A percentile compares a stretch with the other conserved stretches of the same genome.
Conservation (phyloP, 2,888 invertebrate species). For the Phragmatobia fuliginosa region DNA sequence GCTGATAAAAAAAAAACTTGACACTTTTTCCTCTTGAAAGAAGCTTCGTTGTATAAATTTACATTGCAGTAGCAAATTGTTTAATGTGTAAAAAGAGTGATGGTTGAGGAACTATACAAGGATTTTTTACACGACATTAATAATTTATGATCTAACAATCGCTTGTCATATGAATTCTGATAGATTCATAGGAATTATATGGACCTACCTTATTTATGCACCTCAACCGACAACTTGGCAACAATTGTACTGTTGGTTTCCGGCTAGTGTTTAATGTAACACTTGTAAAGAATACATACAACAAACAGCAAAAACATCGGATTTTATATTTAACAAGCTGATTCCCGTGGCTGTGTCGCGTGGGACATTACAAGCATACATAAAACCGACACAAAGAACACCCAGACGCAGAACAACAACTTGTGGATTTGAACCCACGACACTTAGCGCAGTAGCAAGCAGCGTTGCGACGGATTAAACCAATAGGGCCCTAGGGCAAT, state of each 20-base stretch:
- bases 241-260: neutral
- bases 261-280: neutral
- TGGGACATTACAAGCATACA: too few relatives aligned
- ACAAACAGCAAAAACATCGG: neutral
- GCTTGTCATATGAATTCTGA: neutral
- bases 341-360: too few relatives aligned
- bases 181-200: neutral
- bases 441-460: too few relatives aligned
- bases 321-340: too few relatives aligned
- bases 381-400: too few relatives aligned
- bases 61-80: neutral
- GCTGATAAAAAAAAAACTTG: conserved; percentile 5
- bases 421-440: too few relatives aligned
- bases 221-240: neutral
- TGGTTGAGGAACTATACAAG: neutral
- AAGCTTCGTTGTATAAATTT: neutral
- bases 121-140: neutral
- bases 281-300: neutral
- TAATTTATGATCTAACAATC: neutral
- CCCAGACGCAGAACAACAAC: too few relatives aligned
- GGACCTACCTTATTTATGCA: neutral
- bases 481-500: too few relatives aligned
- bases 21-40: neutral
- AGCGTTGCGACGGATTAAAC: too few relatives aligned
- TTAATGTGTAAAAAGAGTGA: neutral